Evolutionary conservation across 2,113 vertebrate genomes (phyloP), one percentile per base, ranked within the genome.

Genomic region (Oncorhynchus mykiss): DNA sequence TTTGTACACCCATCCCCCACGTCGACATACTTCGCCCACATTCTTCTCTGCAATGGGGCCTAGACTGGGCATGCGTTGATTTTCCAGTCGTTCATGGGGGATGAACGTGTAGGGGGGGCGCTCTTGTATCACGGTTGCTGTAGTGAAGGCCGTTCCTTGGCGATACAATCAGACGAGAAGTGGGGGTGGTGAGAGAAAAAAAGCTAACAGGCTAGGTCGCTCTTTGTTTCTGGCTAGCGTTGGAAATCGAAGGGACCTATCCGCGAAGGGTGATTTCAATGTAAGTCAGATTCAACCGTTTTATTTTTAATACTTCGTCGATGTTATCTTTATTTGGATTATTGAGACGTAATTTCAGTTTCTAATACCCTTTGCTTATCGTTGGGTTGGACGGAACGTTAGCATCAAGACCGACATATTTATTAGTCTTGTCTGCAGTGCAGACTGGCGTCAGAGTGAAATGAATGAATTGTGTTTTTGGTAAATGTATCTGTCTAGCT

Each of bases 211-310:
- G 88, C 87, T 82, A 77, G 87, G 81, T 89, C 85, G 90, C 80
- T 92, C 93, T 94, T 93, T 94, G 92, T 94, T 94, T 93, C 92
- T 93, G 83, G 86, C 9, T 87, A 66, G 88, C 59, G 22, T 83
- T 88, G 87, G 86, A 93, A 89, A 45, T 45, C 9, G 39, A 45
- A 88, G 79, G 90, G 86, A 90, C 85, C 77, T 76, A 82, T 84
- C 77, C 60, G 85, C 85, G 86, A 86, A 80, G 51, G 67, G 87
- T 49, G 49, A 76, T 75, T 89, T 84, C 79, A 72, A 75, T 79
- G 93, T 94, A 91, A 94, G 93, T 91, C 60, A 20, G 4, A 34
- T 71, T 57, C 18, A 12, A 0, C 12, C 0, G 16, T 54, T 54
- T 8, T 13, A 1, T n/a, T 5, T 31, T 1, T 2, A 4, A 5